Evolutionary conservation across 2,797 vertebrate species (phyloP).

Genomic region (Scolopax rusticola): DNA sequence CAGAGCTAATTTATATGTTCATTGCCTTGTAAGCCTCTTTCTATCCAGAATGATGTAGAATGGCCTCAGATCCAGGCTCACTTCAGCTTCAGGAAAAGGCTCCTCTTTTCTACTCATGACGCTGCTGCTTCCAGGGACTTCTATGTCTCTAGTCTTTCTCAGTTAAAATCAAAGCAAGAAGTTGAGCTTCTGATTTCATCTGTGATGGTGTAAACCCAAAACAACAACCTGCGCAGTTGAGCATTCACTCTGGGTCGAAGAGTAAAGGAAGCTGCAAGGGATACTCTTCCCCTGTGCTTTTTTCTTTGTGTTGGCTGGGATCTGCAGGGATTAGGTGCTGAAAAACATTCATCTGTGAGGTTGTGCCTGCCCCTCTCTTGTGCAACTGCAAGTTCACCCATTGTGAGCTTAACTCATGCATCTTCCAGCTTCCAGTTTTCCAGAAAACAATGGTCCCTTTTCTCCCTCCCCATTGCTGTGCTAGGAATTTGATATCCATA

Average conservation of each 20-base stretch:
- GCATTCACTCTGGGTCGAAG: not conserved
- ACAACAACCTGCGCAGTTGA: not conserved
- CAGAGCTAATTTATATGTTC: accelerated
- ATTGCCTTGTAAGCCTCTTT: not conserved
- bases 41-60: not conserved
- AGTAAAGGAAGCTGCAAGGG: not conserved
- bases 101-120: not conserved
- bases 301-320: not conserved
- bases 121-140: not conserved
- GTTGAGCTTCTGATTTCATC: not conserved
- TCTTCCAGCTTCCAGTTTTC: not conserved
- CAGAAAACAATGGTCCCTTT: not conserved
- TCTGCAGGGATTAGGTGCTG: not conserved
- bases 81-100: not conserved
- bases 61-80: not conserved
- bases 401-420: accelerated
- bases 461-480: not conserved
- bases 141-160: not conserved
- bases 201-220: not conserved
- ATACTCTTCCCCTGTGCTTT: not conserved
- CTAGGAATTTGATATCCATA: not conserved
- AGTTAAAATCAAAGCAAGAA: not conserved
- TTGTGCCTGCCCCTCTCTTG: not conserved
- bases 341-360: not conserved
- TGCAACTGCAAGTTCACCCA: not conserved